Base-by-base conservation (phyloP, 1,140 invertebrate genomes). In the Cepaea nemoralis region DNA sequence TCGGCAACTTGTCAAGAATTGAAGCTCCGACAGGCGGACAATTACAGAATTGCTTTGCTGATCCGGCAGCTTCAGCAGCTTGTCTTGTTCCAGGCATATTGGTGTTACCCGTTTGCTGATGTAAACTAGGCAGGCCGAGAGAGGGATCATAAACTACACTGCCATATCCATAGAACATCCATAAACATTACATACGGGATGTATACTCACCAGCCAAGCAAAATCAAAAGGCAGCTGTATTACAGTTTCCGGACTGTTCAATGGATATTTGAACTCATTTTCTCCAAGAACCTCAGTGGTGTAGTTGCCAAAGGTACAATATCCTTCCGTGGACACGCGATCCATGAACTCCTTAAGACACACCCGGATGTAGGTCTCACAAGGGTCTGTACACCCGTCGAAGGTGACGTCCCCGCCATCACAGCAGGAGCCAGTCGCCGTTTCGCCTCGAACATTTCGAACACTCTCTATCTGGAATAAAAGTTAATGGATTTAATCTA, bases 321-420 rank as follows among this genome's bases (percentile, higher is more conserved):
- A 94, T 84, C 96, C 95, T 85, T 94, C 95, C 63, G 95, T 95
- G 93, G 97, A 96, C 90, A 98, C 96, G 89, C 95, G 95, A 66
- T 94, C 95, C 93, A 98, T 97, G 92, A 97, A 98, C 90, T 98
- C 95, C 92, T 97, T 98, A 85, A 98, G 93, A 92, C 97, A 98
- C 85, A 98, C 95, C 82, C 96, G 94, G 93, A 98, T 97, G 91
- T 95, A 94, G 88, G 96, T 97, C 89, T 94, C 94, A 92, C 96
- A 98, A 83, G 94, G 93, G 83, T 94, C 94, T 84, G 93, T 92
- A 92, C 96, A 97, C 90, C 90, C 86, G 93, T 93, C 84, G 59
- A 42, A 33, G 27, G 83, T 91, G 91, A 19, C 40, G 27, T 78
- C 70, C 10, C 90, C 87, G 24, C 84, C 84, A 80, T 95, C 95